Conservation (phyloP, 2,888 invertebrate species). For the Agrotis clavis region DNA sequence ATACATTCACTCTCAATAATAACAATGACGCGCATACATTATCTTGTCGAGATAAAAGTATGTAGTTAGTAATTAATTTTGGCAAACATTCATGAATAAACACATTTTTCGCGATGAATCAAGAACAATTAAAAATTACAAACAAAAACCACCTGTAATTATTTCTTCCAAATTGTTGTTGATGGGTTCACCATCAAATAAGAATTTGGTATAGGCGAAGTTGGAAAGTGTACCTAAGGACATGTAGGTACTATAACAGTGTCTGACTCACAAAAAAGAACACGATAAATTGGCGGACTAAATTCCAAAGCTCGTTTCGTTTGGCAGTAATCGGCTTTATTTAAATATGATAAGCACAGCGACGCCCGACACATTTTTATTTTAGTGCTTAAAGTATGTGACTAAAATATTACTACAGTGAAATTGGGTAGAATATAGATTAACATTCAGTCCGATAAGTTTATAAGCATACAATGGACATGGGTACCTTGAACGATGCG, state of each 20-base stretch:
- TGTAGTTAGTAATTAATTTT: constrained; percentile 1
- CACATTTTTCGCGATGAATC: background rate
- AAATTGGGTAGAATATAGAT: constrained; percentile 45
- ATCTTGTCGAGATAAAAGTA: constrained; percentile 1
- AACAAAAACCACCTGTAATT: constrained; percentile 3
- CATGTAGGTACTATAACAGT: constrained; percentile 34
- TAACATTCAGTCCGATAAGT: constrained; percentile 45
- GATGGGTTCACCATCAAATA: no score
- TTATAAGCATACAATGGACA: constrained; percentile 47
- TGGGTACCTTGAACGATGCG: constrained; percentile 16
- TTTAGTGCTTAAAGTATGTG: constrained; percentile 49
- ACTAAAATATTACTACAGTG: constrained; percentile 43
- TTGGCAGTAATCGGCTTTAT: constrained; percentile 61
- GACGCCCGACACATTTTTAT: constrained; percentile 40
- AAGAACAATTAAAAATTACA: background rate
- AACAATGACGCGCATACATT: constrained; percentile 13
- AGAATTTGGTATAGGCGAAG: constrained; percentile 25
- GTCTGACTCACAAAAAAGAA: constrained; percentile 39
- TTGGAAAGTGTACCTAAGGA: no score
- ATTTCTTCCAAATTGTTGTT: background rate
- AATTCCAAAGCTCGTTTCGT: constrained; percentile 52
- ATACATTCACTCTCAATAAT: constrained; percentile 38
- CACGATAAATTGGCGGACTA: constrained; percentile 36
- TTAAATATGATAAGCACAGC: constrained; percentile 52
- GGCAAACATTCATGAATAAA: constrained; percentile 4